phyloP scores from a whole-genome alignment of 2,797 vertebrate genomes.

The Crocodylus rhombifer region DNA sequence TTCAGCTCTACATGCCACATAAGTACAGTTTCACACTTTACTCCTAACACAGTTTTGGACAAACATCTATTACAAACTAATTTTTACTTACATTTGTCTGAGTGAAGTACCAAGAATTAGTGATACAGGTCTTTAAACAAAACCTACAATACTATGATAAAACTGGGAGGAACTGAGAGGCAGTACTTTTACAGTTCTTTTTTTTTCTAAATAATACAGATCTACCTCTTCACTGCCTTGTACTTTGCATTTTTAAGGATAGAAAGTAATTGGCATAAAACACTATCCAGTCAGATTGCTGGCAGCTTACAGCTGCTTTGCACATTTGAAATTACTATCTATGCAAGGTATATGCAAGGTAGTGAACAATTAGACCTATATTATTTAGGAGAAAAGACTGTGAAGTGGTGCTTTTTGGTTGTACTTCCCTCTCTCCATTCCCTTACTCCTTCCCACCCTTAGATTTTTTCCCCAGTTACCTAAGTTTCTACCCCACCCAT shows the following conservation, averaged over 20 bases:
- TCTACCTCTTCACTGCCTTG: not conserved
- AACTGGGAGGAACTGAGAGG: not conserved
- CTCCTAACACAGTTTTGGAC: no score
- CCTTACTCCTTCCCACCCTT: no score
- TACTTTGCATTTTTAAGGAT: not conserved
- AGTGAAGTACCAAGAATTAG: not conserved
- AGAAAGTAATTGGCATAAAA: not conserved
- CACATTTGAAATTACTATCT: not conserved
- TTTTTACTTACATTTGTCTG: not conserved
- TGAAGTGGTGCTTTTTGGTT: not conserved
- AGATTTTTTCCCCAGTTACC: not conserved
- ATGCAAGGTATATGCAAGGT: not conserved
- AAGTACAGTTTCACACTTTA: not conserved
- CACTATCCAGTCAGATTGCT: not conserved
- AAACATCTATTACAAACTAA: not conserved
- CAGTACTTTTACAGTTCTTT: not conserved
- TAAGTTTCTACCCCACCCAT: not conserved
- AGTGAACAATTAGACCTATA: not conserved
- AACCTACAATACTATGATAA: not conserved
- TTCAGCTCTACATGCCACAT: accelerated
- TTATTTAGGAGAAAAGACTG: not conserved
- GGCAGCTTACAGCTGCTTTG: not conserved
- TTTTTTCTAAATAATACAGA: not conserved
- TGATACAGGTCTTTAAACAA: not conserved
- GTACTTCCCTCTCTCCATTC: no score